Conservation (phyloP, 2,113 vertebrate genomes). For the Mionectes macconnelli region DNA sequence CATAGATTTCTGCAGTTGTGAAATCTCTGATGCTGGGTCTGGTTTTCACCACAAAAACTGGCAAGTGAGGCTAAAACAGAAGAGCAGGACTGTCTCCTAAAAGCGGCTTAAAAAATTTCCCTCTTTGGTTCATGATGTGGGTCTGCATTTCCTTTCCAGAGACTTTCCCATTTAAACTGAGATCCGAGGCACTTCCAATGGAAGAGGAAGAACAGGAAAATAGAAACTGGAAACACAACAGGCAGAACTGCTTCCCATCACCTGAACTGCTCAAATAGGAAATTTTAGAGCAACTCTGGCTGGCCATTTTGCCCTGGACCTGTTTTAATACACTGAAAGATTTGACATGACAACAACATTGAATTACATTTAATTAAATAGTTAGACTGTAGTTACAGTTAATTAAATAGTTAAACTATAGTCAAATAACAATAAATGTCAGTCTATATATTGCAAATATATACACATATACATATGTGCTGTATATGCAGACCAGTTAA, state of each 20-base stretch:
- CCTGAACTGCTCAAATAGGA: neutral
- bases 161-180: neutral
- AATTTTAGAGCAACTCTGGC: neutral
- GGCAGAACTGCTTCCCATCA: neutral
- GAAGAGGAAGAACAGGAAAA: neutral
- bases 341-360: neutral
- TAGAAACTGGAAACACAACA: neutral
- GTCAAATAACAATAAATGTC: neutral
- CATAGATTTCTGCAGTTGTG: accelerated
- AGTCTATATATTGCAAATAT: neutral
- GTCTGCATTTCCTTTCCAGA: neutral
- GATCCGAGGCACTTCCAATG: neutral
- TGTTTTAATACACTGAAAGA: neutral
- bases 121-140: neutral
- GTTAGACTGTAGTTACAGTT: neutral
- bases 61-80: neutral
- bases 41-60: neutral
- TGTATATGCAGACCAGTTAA: neutral
- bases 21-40: neutral
- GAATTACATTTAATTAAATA: neutral
- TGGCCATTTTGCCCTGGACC: neutral
- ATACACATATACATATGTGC: neutral
- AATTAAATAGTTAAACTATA: neutral
- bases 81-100: neutral
- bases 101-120: neutral